These are phyloP conservation scores for Sandelia bainsii DNA, from an alignment of 2,797 vertebrate genomes.

Conservation along the genomic window DNA sequence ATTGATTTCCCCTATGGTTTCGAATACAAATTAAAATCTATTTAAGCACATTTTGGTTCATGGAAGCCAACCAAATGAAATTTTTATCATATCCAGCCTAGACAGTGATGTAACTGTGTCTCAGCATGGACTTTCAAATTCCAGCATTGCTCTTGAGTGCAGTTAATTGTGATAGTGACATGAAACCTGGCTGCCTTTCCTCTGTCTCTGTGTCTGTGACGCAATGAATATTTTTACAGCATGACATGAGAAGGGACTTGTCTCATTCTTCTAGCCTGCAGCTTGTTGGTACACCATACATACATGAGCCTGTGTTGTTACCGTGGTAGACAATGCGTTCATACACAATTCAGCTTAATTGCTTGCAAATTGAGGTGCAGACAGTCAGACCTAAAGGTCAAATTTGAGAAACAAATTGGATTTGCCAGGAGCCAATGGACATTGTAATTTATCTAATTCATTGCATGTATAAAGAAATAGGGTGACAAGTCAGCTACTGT, in stretches of 20 bases:
- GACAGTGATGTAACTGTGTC: background rate
- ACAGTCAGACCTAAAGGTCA: slow-evolving; percentile 57
- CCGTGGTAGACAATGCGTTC: slow-evolving; percentile 11
- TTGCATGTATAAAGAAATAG: slow-evolving; percentile 14
- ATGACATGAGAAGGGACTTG: background rate
- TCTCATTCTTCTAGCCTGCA: slow-evolving; percentile 3
- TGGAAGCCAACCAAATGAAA: background rate
- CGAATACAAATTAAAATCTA: background rate
- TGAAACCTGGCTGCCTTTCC: slow-evolving; percentile 1
- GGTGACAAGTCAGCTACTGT: background rate
- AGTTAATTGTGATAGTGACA: background rate
- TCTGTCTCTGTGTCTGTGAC: background rate
- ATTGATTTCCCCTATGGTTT: too few species aligned
- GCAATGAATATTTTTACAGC: slow-evolving; percentile 2
- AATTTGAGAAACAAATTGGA: slow-evolving; percentile 62
- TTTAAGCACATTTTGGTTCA: background rate
- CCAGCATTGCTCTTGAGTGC: background rate
- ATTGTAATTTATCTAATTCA: slow-evolving; percentile 42
- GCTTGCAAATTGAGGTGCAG: slow-evolving; percentile 47
- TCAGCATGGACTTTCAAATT: background rate
- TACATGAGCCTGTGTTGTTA: slow-evolving; percentile 14
- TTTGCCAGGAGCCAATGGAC: slow-evolving; percentile 47
- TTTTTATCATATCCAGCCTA: background rate
- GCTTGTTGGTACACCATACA: background rate
- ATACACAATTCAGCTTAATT: slow-evolving; percentile 44